Evolutionary conservation across 1,140 invertebrate genomes (phyloP).

Genomic region (Drosophila arawakana): DNA sequence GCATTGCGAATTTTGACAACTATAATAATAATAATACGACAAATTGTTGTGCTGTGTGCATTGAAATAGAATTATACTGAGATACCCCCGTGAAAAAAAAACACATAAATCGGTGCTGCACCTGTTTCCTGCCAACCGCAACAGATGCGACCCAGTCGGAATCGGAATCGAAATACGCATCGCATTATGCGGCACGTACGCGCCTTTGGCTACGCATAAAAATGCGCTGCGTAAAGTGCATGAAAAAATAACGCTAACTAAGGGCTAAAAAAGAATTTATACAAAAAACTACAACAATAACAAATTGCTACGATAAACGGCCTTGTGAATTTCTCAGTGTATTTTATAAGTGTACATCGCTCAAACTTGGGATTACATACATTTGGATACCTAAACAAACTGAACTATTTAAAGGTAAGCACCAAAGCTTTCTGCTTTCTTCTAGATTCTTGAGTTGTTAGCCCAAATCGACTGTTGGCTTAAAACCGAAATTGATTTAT

Average conservation of each 20-base stretch:
- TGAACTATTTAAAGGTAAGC: constrained; percentile 58
- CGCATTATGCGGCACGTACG: constrained; percentile 64
- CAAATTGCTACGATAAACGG: constrained; percentile 44
- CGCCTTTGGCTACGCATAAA: constrained; percentile 69
- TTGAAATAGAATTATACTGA: background rate
- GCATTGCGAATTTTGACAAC: constrained; percentile 32
- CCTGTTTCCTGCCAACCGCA: constrained; percentile 63
- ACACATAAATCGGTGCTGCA: constrained; percentile 46
- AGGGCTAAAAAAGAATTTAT: constrained; percentile 21
- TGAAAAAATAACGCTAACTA: constrained; percentile 55
- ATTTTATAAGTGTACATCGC: constrained; percentile 46
- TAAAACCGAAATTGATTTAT: constrained; percentile 49
- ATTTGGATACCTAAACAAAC: constrained; percentile 19
- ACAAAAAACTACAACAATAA: constrained; percentile 28
- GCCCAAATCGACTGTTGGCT: constrained; percentile 43
- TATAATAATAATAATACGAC: background rate
- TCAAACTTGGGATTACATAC: constrained; percentile 67
- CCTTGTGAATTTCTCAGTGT: constrained; percentile 63
- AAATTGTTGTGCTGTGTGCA: constrained; percentile 31
- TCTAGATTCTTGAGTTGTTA: constrained; percentile 38
- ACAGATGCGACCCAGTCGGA: constrained; percentile 46
- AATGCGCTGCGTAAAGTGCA: constrained; percentile 61
- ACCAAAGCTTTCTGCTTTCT: constrained; percentile 2
- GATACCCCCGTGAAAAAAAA: background rate
- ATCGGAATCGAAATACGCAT: background rate